phyloP scores from a whole-genome alignment of 2,113 vertebrate genomes.

The Calyptomena viridis region DNA sequence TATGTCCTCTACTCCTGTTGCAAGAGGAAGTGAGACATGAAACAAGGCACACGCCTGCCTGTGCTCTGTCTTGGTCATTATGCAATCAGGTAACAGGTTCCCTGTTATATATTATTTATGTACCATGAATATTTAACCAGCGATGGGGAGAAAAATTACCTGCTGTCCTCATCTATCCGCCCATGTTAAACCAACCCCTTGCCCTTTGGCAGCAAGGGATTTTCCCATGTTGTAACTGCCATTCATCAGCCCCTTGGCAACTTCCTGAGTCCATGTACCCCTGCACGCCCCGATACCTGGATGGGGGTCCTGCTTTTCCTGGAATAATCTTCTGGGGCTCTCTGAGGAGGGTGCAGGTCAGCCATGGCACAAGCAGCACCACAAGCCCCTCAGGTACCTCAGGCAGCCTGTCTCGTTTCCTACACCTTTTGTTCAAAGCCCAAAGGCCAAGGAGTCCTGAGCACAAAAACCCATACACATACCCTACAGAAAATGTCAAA shows the following conservation, averaged over 20 bases:
- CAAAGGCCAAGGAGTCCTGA: fast-evolving
- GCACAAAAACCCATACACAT: fast-evolving
- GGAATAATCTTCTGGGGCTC: not conserved
- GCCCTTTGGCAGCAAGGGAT: not conserved
- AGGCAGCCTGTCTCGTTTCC: fast-evolving
- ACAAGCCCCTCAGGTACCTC: not conserved
- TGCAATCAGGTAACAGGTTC: not conserved
- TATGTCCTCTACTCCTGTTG: not conserved
- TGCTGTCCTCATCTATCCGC: constrained; percentile 2
- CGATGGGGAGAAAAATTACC: constrained; percentile 36
- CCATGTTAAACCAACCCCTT: not conserved
- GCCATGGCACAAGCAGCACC: not conserved
- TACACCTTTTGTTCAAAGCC: not conserved
- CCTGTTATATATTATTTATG: constrained; percentile 47
- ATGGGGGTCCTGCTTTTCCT: not conserved
- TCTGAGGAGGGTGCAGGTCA: not conserved
- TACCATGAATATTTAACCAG: constrained; percentile 57
- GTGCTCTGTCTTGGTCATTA: not conserved
- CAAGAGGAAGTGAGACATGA: not conserved
- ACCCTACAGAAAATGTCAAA: not conserved
- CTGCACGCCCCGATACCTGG: not conserved
- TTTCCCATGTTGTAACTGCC: not conserved
- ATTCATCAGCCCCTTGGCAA: not conserved
- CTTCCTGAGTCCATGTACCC: not conserved
- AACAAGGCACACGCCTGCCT: not conserved